Conservation (phyloP, 2,113 vertebrate species). For the Dolichallabes microphthalmus region DNA sequence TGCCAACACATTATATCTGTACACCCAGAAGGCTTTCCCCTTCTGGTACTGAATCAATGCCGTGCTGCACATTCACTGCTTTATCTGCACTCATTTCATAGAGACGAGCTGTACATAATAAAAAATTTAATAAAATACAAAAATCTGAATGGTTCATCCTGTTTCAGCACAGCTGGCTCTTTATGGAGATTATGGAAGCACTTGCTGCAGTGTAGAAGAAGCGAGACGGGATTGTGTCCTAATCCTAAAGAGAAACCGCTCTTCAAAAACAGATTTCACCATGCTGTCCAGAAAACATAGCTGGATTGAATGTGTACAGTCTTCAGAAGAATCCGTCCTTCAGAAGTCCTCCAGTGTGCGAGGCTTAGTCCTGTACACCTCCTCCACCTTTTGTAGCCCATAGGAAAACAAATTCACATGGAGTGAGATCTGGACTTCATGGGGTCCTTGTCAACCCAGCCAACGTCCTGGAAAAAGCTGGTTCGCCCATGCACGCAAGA, state of each 20-base stretch:
- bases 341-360: too few species aligned
- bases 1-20: slow-evolving; percentile 11
- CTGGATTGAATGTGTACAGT: neutral
- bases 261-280: neutral
- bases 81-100: slow-evolving; percentile 6
- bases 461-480: too few species aligned
- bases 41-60: slow-evolving; percentile 3
- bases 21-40: slow-evolving; percentile 5
- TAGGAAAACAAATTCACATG: too few species aligned
- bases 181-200: slow-evolving; percentile 14
- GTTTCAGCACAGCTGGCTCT: slow-evolving; percentile 27
- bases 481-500: too few species aligned
- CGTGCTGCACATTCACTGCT: slow-evolving; percentile 13
- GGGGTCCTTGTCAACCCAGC: too few species aligned
- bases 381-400: too few species aligned
- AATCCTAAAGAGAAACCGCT: neutral
- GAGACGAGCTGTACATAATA: slow-evolving; percentile 40
- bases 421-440: too few species aligned
- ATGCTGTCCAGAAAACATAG: neutral
- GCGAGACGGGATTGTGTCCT: neutral
- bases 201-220: slow-evolving; percentile 23
- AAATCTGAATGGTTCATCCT: slow-evolving; percentile 35
- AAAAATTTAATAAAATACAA: slow-evolving; percentile 3
- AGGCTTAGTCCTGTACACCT: too few species aligned
- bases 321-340: too few species aligned